Percentiles rank a stretch among this genome's conserved stretches.
These are phyloP conservation scores for Corbicula japonica DNA, from an alignment of 2,888 invertebrate genomes.

Conservation along the genomic window DNA sequence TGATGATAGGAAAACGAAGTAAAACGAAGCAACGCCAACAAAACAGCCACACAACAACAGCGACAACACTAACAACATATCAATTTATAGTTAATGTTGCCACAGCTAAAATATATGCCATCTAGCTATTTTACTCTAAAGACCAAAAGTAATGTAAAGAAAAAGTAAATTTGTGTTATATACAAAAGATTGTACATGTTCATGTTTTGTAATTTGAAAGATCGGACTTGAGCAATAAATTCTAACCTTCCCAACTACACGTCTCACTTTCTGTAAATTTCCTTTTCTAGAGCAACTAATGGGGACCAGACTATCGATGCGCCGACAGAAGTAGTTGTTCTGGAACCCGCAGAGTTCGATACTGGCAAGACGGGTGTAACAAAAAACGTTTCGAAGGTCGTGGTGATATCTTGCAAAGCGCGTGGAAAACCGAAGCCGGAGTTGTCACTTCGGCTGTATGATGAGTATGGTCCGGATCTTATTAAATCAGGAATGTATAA, in stretches of 20 bases:
- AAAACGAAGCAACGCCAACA: too few species aligned
- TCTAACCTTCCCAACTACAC: neutral
- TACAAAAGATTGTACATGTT: too few species aligned
- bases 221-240: too few species aligned
- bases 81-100: too few species aligned
- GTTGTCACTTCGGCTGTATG: constrained; percentile 49
- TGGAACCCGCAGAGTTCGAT: constrained; percentile 45
- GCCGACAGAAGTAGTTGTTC: constrained; percentile 49
- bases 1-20: too few species aligned
- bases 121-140: too few species aligned
- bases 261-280: neutral
- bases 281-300: neutral
- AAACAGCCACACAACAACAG: too few species aligned
- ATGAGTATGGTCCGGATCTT: constrained; percentile 56
- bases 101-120: too few species aligned
- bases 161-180: too few species aligned
- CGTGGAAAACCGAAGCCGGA: constrained; percentile 50
- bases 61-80: too few species aligned
- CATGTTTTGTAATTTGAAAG: too few species aligned
- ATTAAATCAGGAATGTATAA: constrained; percentile 42
- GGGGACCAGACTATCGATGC: constrained; percentile 51
- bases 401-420: constrained; percentile 54
- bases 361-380: constrained; percentile 39
- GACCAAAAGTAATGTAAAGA: too few species aligned
- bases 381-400: constrained; percentile 31